phyloP scores from a whole-genome alignment of 2,888 invertebrate genomes.

The Leptopterna dolabrata region DNA sequence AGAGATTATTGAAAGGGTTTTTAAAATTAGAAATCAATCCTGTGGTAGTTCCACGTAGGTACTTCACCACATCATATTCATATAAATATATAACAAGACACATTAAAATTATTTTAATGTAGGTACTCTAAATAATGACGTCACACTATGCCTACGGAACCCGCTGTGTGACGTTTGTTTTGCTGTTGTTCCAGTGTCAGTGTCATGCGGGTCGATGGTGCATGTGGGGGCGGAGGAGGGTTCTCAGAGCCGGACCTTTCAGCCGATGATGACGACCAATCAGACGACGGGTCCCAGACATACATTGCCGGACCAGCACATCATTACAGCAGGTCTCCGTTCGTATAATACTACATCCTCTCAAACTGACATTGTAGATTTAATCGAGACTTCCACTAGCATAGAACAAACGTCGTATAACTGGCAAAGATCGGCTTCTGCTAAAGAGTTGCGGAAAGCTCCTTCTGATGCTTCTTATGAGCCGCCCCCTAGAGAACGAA shows the following conservation, averaged over 20 bases:
- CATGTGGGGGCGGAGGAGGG: slow-evolving; percentile 66
- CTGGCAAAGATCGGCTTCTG: slow-evolving; percentile 85
- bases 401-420: slow-evolving; percentile 66
- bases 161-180: neutral
- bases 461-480: slow-evolving; percentile 56
- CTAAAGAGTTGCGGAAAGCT: slow-evolving; percentile 74
- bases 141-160: neutral
- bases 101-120: neutral
- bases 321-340: slow-evolving; percentile 59
- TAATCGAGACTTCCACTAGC: slow-evolving; percentile 54
- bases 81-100: too few relatives aligned
- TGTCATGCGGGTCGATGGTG: slow-evolving; percentile 69
- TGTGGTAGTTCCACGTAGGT: too few relatives aligned
- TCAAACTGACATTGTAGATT: slow-evolving; percentile 63
- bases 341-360: slow-evolving; percentile 62
- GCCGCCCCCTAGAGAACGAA: slow-evolving; percentile 75
- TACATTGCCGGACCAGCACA: slow-evolving; percentile 57
- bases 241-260: slow-evolving; percentile 68
- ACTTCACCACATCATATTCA: too few relatives aligned
- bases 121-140: neutral
- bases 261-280: slow-evolving; percentile 71
- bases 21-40: too few relatives aligned
- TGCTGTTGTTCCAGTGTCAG: slow-evolving; percentile 64
- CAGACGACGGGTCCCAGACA: slow-evolving; percentile 63
- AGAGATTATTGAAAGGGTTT: too few relatives aligned